Conservation (phyloP, 2,113 vertebrate genomes). For the Bufo gargarizans region DNA sequence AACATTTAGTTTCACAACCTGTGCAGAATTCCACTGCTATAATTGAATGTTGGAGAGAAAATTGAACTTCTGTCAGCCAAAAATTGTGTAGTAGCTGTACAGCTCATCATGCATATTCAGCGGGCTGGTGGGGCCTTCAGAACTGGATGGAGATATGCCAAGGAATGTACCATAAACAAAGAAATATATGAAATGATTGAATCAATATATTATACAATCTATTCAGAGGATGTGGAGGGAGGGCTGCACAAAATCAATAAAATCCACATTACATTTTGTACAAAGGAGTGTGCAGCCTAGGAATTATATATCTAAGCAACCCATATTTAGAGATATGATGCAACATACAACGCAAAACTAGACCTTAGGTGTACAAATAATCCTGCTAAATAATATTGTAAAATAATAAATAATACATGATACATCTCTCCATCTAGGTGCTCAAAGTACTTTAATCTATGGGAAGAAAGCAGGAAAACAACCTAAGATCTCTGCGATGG, state of each 20-base stretch:
- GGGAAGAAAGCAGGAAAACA: no score
- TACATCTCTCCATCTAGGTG: no score
- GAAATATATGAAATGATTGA: slow-evolving; percentile 12
- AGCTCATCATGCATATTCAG: slow-evolving; percentile 9
- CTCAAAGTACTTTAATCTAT: no score
- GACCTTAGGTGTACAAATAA: not conserved
- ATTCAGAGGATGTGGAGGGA: slow-evolving; percentile 5
- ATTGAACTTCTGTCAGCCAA: slow-evolving; percentile 28
- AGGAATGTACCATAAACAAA: slow-evolving; percentile 1
- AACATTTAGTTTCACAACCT: slow-evolving; percentile 26
- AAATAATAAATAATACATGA: no score
- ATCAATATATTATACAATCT: slow-evolving; percentile 13
- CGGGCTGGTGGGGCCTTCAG: slow-evolving; percentile 5
- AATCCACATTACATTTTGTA: slow-evolving; percentile 4
- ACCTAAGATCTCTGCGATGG: no score
- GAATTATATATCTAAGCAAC: not conserved
- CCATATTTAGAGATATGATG: not conserved
- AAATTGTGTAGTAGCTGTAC: not conserved
- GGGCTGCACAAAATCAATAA: slow-evolving; percentile 4
- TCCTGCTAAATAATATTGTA: no score
- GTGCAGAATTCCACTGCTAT: not conserved
- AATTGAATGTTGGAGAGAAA: slow-evolving; percentile 31
- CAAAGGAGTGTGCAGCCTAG: not conserved
- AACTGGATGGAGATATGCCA: slow-evolving; percentile 19
- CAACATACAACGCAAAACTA: not conserved